Evolutionary conservation across 2,888 invertebrate species (phyloP).

Genomic region (Drosophila mayaguana): DNA sequence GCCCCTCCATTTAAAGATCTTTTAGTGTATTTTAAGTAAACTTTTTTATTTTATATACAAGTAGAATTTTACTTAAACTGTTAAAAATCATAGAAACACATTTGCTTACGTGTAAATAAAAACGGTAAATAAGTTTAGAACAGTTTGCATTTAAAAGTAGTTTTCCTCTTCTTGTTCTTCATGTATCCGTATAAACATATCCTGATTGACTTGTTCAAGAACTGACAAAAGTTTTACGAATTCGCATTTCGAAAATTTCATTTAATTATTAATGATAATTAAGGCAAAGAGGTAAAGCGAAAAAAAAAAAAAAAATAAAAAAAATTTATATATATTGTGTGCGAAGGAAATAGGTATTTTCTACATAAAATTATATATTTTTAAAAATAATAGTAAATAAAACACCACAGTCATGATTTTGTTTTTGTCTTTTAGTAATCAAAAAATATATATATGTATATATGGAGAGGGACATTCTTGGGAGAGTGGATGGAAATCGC

Average conservation of each 20-base stretch:
- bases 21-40: constrained; percentile 36
- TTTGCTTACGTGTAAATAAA: constrained; percentile 58
- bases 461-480: constrained; percentile 10
- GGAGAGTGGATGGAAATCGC: constrained; percentile 33
- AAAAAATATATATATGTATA: constrained; percentile 42
- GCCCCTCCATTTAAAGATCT: neutral
- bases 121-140: constrained; percentile 44
- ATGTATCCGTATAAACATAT: constrained; percentile 11
- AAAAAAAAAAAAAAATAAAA: constrained; percentile 15
- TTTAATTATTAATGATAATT: constrained; percentile 4
- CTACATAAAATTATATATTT: constrained; percentile 50
- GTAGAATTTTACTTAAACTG: constrained; percentile 67
- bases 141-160: constrained; percentile 30
- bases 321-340: neutral
- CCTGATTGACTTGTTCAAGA: neutral
- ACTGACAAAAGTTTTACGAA: neutral
- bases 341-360: constrained; percentile 31
- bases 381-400: constrained; percentile 80
- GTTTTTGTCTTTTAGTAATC: constrained; percentile 44
- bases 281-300: constrained; percentile 9
- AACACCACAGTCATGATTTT: constrained; percentile 83
- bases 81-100: constrained; percentile 69
- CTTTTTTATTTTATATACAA: constrained; percentile 71
- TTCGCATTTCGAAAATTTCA: neutral
- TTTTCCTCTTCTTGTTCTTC: constrained; percentile 1